These are phyloP conservation scores for Stichopus horrens DNA, from an alignment of 53 echinoderm and acorn worm species.

Conservation along the genomic window DNA sequence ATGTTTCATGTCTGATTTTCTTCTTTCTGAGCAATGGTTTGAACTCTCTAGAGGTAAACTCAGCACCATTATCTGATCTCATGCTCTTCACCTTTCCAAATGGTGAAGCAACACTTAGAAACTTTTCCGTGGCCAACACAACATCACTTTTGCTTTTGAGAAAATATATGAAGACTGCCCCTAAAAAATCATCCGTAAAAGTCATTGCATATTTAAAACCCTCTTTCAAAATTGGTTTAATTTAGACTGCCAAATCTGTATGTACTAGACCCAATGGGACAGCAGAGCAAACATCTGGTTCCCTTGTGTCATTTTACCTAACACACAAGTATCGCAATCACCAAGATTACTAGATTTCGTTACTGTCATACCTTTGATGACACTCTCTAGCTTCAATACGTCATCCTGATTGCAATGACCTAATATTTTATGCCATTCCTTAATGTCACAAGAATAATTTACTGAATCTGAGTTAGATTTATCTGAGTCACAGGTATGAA, in stretches of 20 bases:
- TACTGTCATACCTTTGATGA: conserved; percentile 13
- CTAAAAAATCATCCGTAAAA: conserved; percentile 20
- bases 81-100: conserved; percentile 36
- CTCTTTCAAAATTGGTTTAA: background rate
- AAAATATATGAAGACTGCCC: conserved; percentile 33
- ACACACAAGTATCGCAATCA: background rate
- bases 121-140: conserved; percentile 25
- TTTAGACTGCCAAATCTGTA: conserved; percentile 15
- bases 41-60: conserved; percentile 26
- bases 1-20: conserved; percentile 25
- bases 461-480: background rate
- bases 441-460: background rate
- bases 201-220: conserved; percentile 22
- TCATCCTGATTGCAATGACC: conserved; percentile 4
- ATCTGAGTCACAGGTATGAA: background rate
- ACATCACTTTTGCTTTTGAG: conserved; percentile 29
- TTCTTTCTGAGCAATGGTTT: conserved; percentile 4
- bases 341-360: background rate
- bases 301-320: conserved; percentile 15
- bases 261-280: conserved; percentile 4
- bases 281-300: conserved; percentile 12
- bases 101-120: conserved; percentile 34
- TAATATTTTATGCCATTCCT: background rate
- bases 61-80: conserved; percentile 39
- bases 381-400: conserved; percentile 26